A percentile compares a stretch with the other conserved stretches of the same genome.
Evolutionary conservation across 2,797 vertebrate genomes (phyloP).

Genomic region (Malurus splendens): DNA sequence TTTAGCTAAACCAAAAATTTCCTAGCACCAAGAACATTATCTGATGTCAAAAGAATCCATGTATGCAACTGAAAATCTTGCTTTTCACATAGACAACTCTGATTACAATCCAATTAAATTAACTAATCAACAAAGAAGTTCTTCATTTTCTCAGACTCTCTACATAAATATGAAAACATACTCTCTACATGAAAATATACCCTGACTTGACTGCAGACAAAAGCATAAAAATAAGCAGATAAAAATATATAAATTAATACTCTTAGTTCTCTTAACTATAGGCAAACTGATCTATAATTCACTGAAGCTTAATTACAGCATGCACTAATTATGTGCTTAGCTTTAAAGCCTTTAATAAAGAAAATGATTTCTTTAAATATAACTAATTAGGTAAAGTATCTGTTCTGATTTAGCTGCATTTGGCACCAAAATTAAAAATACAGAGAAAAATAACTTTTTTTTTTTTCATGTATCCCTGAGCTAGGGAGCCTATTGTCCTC

Average conservation of each 20-base stretch:
- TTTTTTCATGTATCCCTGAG: background rate
- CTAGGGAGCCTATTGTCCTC: background rate
- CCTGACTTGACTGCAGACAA: background rate
- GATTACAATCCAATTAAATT: background rate
- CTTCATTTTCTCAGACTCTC: background rate
- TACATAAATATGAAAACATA: background rate
- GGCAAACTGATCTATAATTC: constrained; percentile 9
- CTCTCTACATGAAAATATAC: background rate
- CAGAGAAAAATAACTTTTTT: background rate
- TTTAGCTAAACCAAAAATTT: background rate
- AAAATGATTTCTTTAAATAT: constrained; percentile 24
- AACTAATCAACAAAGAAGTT: background rate
- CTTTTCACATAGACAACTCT: background rate
- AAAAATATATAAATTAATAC: background rate
- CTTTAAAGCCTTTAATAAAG: constrained; percentile 42
- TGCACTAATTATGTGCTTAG: constrained; percentile 27
- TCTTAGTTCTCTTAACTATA: background rate
- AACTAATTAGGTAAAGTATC: constrained; percentile 11
- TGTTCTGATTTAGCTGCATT: background rate
- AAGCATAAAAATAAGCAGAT: background rate
- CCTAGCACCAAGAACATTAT: background rate
- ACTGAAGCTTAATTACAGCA: background rate
- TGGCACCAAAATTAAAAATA: constrained; percentile 10
- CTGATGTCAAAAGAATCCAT: background rate
- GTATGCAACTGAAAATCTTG: background rate